These are phyloP conservation scores for Conus betulinus DNA, from an alignment of 1,140 invertebrate genomes.

Conservation along the genomic window DNA sequence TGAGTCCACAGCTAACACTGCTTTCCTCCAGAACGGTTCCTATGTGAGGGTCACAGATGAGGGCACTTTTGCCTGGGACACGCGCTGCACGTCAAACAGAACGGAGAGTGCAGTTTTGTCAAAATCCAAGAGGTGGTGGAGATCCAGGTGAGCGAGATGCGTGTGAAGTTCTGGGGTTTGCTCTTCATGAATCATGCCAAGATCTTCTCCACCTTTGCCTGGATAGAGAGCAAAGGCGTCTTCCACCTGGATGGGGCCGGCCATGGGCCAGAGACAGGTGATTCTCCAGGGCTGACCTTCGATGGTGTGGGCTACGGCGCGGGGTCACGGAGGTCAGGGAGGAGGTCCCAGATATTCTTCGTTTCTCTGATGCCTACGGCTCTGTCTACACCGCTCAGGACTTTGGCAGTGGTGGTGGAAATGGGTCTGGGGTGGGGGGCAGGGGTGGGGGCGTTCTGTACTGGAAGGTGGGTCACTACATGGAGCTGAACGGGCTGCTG, in stretches of 20 bases:
- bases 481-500: constrained; percentile 63
- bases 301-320: constrained; percentile 58
- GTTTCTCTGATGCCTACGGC: constrained; percentile 52
- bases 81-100: constrained; percentile 55
- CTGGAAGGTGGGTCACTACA: constrained; percentile 59
- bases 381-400: constrained; percentile 56
- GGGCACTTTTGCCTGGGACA: constrained; percentile 60
- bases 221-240: constrained; percentile 63
- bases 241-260: constrained; percentile 64
- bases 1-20: constrained; percentile 61
- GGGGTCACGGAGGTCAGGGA: constrained; percentile 63
- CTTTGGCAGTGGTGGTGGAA: constrained; percentile 64
- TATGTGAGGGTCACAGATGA: constrained; percentile 51
- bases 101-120: constrained; percentile 55
- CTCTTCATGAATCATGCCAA: constrained; percentile 63
- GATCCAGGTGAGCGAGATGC: constrained; percentile 54
- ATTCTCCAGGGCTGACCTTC: constrained; percentile 55
- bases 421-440: constrained; percentile 60
- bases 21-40: constrained; percentile 57
- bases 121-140: constrained; percentile 52
- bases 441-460: constrained; percentile 61
- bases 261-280: constrained; percentile 49
- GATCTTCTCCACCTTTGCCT: constrained; percentile 58
- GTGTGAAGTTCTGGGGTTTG: constrained; percentile 62
- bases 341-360: constrained; percentile 48